Conservation (phyloP, 2,113 vertebrate species). For the Dromas ardeola region DNA sequence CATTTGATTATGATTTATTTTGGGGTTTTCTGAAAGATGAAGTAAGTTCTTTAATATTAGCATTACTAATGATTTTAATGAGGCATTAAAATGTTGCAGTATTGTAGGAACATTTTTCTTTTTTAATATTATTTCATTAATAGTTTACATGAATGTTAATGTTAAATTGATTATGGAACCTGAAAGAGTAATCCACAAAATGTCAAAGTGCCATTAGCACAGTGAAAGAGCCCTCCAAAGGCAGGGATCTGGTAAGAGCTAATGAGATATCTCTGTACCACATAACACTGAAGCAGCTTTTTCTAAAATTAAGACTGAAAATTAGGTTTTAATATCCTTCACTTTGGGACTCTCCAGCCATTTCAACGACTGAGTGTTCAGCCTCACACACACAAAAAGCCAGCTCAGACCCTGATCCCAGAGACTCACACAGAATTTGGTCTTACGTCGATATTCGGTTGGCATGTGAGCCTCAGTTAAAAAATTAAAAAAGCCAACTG, state of each 20-base stretch:
- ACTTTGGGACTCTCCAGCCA: constrained; percentile 34
- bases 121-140: constrained; percentile 84
- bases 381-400: neutral
- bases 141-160: constrained; percentile 81
- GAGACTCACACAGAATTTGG: neutral
- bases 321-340: constrained; percentile 50
- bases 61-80: constrained; percentile 89
- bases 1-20: constrained; percentile 87
- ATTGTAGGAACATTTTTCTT: constrained; percentile 86
- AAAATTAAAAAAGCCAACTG: neutral
- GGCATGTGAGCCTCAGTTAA: neutral
- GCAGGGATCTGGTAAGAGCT: constrained; percentile 18
- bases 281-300: constrained; percentile 26
- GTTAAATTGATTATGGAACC: constrained; percentile 80
- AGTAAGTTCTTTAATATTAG: constrained; percentile 85
- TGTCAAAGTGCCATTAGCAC: constrained; percentile 65
- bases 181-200: constrained; percentile 73
- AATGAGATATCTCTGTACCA: constrained; percentile 13
- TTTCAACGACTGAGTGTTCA: neutral
- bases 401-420: neutral
- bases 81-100: constrained; percentile 86
- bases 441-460: rapidly evolving
- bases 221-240: constrained; percentile 52
- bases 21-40: constrained; percentile 81
- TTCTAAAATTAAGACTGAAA: constrained; percentile 55